These are phyloP conservation scores for Melikaiella ostensackeni DNA, from an alignment of 2,888 invertebrate genomes.

Conservation along the genomic window DNA sequence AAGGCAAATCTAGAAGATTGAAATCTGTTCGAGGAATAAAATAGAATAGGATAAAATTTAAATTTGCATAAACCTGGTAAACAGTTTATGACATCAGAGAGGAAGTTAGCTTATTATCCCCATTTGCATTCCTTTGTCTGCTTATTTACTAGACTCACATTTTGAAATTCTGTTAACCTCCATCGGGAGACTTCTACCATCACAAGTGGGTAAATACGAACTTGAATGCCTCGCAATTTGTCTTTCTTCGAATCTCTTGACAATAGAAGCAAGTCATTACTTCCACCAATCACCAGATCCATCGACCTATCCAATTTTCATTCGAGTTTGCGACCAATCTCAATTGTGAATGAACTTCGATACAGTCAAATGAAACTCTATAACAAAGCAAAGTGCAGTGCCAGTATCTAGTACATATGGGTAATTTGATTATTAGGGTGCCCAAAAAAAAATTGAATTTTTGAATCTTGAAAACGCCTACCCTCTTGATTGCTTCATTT, in stretches of 20 bases:
- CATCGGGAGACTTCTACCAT: neutral
- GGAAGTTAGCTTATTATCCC: no score
- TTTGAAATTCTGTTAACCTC: neutral
- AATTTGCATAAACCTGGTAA: no score
- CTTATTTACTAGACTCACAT: no score
- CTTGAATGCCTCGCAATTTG: neutral
- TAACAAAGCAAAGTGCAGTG: neutral
- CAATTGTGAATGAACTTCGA: constrained; percentile 5
- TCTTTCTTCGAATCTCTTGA: neutral
- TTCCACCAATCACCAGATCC: constrained; percentile 1
- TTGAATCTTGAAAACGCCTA: no score
- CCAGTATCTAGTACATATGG: neutral
- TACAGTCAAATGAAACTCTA: constrained; percentile 2
- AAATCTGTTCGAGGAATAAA: no score
- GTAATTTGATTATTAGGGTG: neutral
- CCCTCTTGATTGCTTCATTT: no score
- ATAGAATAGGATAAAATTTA: no score
- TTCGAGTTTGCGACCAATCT: neutral
- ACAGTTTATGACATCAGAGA: no score
- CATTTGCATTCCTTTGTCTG: no score
- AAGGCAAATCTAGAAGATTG: no score
- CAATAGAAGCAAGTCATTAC: constrained; percentile 2
- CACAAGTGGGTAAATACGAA: neutral
- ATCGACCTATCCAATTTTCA: constrained; percentile 7
- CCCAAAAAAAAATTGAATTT: no score